Base-by-base conservation (phyloP, 2,888 invertebrate species). In the Dichetophora obliterata region DNA sequence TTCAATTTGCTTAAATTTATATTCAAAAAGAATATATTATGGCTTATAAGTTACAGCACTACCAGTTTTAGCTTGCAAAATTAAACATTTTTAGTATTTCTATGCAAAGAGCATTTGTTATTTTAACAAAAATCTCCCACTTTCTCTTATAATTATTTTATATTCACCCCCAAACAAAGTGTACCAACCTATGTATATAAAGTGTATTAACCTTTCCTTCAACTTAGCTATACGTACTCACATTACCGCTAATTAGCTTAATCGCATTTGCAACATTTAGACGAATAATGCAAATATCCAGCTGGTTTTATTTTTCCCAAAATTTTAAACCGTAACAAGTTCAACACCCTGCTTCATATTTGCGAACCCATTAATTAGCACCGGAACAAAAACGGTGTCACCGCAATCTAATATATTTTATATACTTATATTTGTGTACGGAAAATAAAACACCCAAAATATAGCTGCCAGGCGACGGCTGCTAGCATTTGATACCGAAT, bases 211-310 rank as follows among this genome's bases (percentile, higher is more conserved):
- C 43, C 43, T 43, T 43, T 14, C 43, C 3, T 43, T 14, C 43
- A 11, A 43, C 43, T 43, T 11, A 43, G 14, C 43, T 43, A 48
- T 66, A n/a, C 8, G 11, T 31, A 57, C 70, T 70, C 34, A 57
- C 54, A 57, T 70, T 54, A 70, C 70, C 31, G 5, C 37, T 70
- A 70, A 70, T 70, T 70, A 70, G n/a, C 16, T 14, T 69, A 69
- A 69, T 69, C 69, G 69, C 52, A 31, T 69, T 69, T 48, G 69
- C 52, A 22, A 50, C 69, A 69, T 52, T 69, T 52, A 50, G 27
- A 27, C 69, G 52, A 34, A 34, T 70, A 34, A 70, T 52, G 70
- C 31, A 70, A 70, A 70, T 54, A 27, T n/a, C 52, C 70, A 70
- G 70, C 54, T 70, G 70, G 14, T 22, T 50, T 27, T 69, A 43